Conservation (phyloP, 2,888 invertebrate species). For the Protophormia terraenovae region DNA sequence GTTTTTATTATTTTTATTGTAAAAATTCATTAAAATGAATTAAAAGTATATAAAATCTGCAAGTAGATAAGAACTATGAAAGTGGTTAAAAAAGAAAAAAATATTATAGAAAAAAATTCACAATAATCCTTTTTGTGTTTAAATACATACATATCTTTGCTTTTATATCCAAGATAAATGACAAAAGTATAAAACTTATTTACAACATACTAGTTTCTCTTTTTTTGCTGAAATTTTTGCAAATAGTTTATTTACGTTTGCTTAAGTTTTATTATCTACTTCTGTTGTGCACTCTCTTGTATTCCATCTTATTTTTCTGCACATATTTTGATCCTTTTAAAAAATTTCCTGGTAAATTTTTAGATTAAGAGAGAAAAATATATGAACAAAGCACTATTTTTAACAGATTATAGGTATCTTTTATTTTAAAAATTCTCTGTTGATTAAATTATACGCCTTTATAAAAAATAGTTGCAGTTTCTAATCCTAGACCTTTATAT, state of each 20-base stretch:
- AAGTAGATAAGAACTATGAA: background rate
- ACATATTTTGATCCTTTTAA: background rate
- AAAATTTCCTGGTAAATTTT: background rate
- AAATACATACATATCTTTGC: background rate
- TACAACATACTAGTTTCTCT: background rate
- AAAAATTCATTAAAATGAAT: slow-evolving; percentile 53
- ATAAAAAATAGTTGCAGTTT: too few relatives aligned
- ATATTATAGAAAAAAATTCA: slow-evolving; percentile 13
- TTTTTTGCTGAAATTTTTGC: background rate
- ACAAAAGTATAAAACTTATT: slow-evolving; percentile 1
- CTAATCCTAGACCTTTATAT: too few relatives aligned
- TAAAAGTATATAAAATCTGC: slow-evolving; percentile 27
- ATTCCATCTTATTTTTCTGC: background rate
- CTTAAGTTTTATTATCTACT: background rate
- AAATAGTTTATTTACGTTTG: slow-evolving; percentile 9
- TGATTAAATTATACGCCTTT: too few relatives aligned
- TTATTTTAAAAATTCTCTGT: too few relatives aligned
- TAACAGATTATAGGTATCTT: too few relatives aligned
- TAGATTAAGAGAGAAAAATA: background rate
- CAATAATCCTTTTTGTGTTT: slow-evolving; percentile 45
- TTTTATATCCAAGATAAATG: slow-evolving; percentile 8
- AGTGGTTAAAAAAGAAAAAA: background rate
- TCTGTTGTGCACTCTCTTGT: background rate
- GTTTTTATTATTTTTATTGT: slow-evolving; percentile 21
- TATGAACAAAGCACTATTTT: too few relatives aligned